Conservation (phyloP, 2,888 invertebrate genomes). For the Panorpa germanica region DNA sequence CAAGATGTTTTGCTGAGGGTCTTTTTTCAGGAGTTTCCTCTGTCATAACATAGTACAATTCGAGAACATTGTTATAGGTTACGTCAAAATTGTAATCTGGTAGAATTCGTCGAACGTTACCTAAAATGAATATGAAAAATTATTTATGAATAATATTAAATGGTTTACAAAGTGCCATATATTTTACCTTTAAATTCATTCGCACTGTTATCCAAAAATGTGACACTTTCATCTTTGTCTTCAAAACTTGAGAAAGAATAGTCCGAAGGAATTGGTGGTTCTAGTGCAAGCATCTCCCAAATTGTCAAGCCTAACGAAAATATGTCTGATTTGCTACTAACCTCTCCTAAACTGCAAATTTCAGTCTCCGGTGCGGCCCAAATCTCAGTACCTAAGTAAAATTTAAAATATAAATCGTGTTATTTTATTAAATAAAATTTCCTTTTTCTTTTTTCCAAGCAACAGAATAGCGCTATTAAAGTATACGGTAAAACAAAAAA, state of each 20-base stretch:
- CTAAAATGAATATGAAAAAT: conserved; percentile 21
- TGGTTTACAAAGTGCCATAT: conserved; percentile 7
- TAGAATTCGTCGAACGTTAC: conserved; percentile 53
- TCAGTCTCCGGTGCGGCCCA: conserved; percentile 71
- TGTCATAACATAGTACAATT: conserved; percentile 54
- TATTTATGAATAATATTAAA: conserved; percentile 8
- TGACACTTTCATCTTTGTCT: conserved; percentile 15
- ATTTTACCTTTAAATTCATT: conserved; percentile 9
- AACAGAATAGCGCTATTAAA: not conserved
- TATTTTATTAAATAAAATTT: conserved; percentile 3
- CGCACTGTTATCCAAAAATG: conserved; percentile 17
- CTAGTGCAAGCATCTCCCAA: conserved; percentile 65
- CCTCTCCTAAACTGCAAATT: conserved; percentile 28
- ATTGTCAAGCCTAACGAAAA: conserved; percentile 61
- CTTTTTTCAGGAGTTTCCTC: conserved; percentile 33
- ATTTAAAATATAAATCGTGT: not conserved
- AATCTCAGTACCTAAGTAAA: conserved; percentile 42
- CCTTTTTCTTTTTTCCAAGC: conserved; percentile 6
- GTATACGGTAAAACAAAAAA: not conserved
- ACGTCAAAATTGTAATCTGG: conserved; percentile 32
- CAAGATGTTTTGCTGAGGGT: conserved; percentile 38
- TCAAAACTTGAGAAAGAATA: conserved; percentile 12
- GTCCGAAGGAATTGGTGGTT: conserved; percentile 39
- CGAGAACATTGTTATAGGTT: conserved; percentile 42
- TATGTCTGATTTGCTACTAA: conserved; percentile 56